A percentile compares a stretch with the other conserved stretches of the same genome.
Evolutionary conservation across 2,888 invertebrate species (phyloP).

Genomic region (Meteorus cinctellus): DNA sequence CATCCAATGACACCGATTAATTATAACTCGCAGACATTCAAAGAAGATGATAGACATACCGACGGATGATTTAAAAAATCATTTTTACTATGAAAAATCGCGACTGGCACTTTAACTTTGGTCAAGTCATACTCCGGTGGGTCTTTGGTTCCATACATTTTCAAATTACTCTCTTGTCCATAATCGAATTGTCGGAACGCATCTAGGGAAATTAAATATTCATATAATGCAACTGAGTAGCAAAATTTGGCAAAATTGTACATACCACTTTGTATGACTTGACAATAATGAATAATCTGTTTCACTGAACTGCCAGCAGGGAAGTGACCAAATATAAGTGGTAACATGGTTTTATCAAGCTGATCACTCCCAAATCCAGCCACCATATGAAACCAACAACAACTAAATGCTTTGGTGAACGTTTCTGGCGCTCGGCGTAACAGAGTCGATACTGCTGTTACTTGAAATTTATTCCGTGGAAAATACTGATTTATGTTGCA

Average conservation of each 20-base stretch:
- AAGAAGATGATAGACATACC: conserved; percentile 51
- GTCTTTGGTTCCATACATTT: conserved; percentile 74
- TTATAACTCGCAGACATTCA: neutral
- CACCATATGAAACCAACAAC: conserved; percentile 73
- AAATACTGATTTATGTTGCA: conserved; percentile 70
- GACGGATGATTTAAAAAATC: conserved; percentile 77
- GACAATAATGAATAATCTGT: conserved; percentile 71
- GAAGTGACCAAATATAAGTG: conserved; percentile 69
- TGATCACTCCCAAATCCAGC: conserved; percentile 74
- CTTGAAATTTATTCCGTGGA: conserved; percentile 67
- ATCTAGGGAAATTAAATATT: conserved; percentile 66
- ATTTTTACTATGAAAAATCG: conserved; percentile 78
- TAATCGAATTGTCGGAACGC: conserved; percentile 78
- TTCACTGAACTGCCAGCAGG: conserved; percentile 73
- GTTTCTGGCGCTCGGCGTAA: conserved; percentile 65
- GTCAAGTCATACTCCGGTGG: conserved; percentile 78
- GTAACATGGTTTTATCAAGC: conserved; percentile 71
- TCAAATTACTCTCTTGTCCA: conserved; percentile 74
- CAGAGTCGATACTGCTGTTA: conserved; percentile 62
- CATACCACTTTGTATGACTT: conserved; percentile 68
- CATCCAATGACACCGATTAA: neutral
- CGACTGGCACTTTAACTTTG: conserved; percentile 77
- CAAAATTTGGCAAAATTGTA: conserved; percentile 25
- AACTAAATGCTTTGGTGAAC: conserved; percentile 70
- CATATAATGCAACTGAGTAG: neutral